phyloP scores from a whole-genome alignment of 2,797 vertebrate genomes.

The Phoebastria nigripes region DNA sequence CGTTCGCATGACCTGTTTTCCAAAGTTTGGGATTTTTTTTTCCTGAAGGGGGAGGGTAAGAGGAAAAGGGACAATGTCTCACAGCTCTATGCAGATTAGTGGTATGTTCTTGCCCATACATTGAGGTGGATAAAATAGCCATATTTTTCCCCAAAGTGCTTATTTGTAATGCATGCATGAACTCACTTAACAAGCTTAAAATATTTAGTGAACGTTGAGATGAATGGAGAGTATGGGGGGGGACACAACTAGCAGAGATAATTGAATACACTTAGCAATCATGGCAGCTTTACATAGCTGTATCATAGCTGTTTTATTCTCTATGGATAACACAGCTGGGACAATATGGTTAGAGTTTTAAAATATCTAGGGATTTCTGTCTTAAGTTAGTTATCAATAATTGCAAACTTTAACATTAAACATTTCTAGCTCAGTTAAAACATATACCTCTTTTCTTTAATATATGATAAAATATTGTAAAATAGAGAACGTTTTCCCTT shows the following conservation, averaged over 20 bases:
- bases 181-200: constrained; percentile 29
- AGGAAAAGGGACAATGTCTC: neutral
- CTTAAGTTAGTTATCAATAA: constrained; percentile 8
- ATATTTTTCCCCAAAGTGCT: neutral
- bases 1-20: neutral
- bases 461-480: neutral
- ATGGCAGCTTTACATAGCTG: neutral
- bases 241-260: neutral
- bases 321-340: neutral
- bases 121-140: neutral
- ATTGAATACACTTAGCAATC: neutral
- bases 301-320: neutral
- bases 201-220: constrained; percentile 13
- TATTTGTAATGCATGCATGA: constrained; percentile 4
- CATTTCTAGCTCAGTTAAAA: neutral
- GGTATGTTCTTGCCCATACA: neutral
- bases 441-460: neutral
- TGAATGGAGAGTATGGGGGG: neutral
- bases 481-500: neutral
- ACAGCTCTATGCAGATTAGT: neutral
- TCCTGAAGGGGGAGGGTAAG: neutral
- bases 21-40: neutral
- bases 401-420: neutral
- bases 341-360: constrained; percentile 1
- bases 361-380: constrained; percentile 10